Evolutionary conservation across 2,888 invertebrate species (phyloP), one percentile per base, ranked within the genome.

Genomic region (Agapostemon virescens): DNA sequence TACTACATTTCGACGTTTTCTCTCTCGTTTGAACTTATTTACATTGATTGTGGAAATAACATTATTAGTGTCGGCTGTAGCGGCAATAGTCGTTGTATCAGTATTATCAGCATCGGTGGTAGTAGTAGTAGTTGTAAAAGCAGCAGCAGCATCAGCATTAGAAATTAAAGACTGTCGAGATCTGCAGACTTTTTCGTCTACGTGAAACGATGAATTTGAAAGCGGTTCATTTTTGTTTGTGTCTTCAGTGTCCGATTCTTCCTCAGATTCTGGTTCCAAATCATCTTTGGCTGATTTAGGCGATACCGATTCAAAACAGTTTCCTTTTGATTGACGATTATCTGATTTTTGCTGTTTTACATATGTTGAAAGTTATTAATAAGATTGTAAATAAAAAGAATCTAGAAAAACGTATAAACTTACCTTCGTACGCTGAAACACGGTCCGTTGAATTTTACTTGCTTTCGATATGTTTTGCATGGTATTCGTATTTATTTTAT

Each of bases 171-270:
- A 68, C 0, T 2, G 5, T 17, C 5, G 5, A 9, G 7, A 23
- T 55, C 55, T 30, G 6, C 17, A 17, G 13, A 20, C 26, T 30
- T 77, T 36, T 9, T 76, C 23, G 7, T 30, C 15, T 40, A 20
- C 15, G 17, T 17, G 0, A 66, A 17, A 20, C 23, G 1, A 17
- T n/a, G 26, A 55, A 55, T 26, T 55, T 4, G 26, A 26, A 55
- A 55, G 26, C 26, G 15, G 36, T n/a, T 40, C 5, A 15, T n/a
- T 33, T 38, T 3, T 58, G 17, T 11, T 66, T 23, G 13, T 1
- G 9, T 80, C 58, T 17, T 80, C 81, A 1, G 61, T 36, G 9
- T 80, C 81, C 33, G 49, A 13, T 58, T 80, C 80, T 36, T 73
- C 72, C 20, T 58, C 45, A 15, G 33, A 33, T 55, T 69, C 73